phyloP scores from a whole-genome alignment of 2,113 vertebrate genomes.

The Pachyramphus minor region DNA sequence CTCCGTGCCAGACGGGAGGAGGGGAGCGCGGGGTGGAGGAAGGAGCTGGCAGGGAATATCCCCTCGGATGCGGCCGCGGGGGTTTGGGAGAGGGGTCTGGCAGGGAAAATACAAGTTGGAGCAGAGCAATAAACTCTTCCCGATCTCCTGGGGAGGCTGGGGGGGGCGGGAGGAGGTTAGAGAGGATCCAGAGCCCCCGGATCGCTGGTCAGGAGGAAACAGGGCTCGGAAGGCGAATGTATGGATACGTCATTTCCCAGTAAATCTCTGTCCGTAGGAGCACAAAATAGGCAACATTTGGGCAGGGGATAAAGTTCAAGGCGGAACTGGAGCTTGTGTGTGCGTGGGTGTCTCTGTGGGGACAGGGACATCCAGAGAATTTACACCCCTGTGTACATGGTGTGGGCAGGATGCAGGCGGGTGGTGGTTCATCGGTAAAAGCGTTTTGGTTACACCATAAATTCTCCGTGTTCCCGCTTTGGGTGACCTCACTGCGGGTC shows the following conservation, averaged over 20 bases:
- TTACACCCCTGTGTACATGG: accelerated
- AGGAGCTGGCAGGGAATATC: background rate
- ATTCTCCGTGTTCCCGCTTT: accelerated
- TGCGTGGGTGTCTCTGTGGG: accelerated
- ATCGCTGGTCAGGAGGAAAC: background rate
- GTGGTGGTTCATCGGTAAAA: accelerated
- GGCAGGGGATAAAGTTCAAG: background rate
- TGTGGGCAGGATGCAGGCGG: accelerated
- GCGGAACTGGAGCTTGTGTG: accelerated
- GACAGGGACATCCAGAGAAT: accelerated
- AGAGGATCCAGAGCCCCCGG: background rate
- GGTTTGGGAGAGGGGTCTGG: too few species aligned
- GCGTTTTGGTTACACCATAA: accelerated
- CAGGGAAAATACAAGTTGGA: background rate
- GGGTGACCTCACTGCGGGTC: background rate
- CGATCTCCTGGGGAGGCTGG: too few species aligned
- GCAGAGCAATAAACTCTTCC: background rate
- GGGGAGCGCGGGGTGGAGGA: background rate
- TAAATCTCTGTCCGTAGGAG: background rate
- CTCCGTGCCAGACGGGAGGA: conserved; percentile 7
- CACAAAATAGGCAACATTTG: background rate
- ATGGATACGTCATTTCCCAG: background rate
- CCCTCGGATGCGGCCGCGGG: background rate
- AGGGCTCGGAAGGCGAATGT: background rate
- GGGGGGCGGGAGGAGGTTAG: too few species aligned